Evolutionary conservation across 2,797 vertebrate genomes (phyloP), one percentile per base, ranked within the genome.

Genomic region (Thamnophis elegans): DNA sequence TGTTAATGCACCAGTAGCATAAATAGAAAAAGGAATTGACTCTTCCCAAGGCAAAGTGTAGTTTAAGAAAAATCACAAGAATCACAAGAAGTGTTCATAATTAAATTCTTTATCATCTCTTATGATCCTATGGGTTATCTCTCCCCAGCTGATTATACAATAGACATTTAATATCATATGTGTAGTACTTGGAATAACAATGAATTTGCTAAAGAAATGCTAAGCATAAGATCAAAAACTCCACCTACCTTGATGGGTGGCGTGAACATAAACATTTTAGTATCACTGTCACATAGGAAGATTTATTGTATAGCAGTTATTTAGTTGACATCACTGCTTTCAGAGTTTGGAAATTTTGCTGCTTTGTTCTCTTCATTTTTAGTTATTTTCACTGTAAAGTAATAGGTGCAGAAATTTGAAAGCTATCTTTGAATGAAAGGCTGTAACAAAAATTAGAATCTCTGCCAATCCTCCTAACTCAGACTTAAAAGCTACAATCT

Each of bases 391-490:
- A 92, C 95, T 95, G 94, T 95, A 94, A 88, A 93, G 25, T 92
- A 95, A 88, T 93, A 94, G 93, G 89, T 95, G 90, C 85, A 60
- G 91, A 96, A 94, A 94, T 86, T 89, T 92, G 94, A 91, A 2
- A 0, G 85, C 93, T 94, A 94, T 68, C 87, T 95, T 95, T 78
- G 94, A 90, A 94, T 94, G 93, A 73, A 12, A 95, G 94, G 16
- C 4, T 51, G 47, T 88, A 91, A 89, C 95, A 56, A 92, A 93
- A 94, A 78, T 93, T 95, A 94, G 93, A 94, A 93, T 94, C 94
- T 95, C 94, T 96, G 94, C 85, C 95, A 95, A 65, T 95, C 93
- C 94, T 95, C 58, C 92, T 96, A 94, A 95, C 89, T 94, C 92
- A 47, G 32, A 10, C 85, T 96, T 94, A 95, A 94, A 95, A 68